These are phyloP conservation scores for Bombyx huttoni DNA, from an alignment of 2,888 invertebrate species.

Conservation along the genomic window DNA sequence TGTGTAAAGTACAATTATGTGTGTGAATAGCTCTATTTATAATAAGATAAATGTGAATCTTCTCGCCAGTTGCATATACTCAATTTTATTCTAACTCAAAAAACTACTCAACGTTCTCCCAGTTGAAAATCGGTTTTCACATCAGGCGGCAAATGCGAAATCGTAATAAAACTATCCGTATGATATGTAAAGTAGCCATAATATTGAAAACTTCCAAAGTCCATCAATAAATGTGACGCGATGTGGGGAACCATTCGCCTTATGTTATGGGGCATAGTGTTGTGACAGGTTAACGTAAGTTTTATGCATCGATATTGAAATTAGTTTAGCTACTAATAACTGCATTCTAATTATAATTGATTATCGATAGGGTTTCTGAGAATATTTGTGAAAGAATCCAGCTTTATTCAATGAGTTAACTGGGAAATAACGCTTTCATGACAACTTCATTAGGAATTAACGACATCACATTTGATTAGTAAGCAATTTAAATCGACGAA, in stretches of 20 bases:
- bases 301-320: conserved; percentile 8
- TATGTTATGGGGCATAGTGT: conserved; percentile 24
- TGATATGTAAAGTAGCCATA: conserved; percentile 70
- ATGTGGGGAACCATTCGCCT: conserved; percentile 47
- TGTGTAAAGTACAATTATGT: too few relatives aligned
- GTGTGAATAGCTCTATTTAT: too few relatives aligned
- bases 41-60: too few relatives aligned
- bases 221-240: conserved; percentile 68
- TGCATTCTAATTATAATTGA: too few relatives aligned
- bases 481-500: too few relatives aligned
- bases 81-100: background rate
- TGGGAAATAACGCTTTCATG: too few relatives aligned
- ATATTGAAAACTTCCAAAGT: conserved; percentile 71
- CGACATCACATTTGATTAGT: too few relatives aligned
- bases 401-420: too few relatives aligned
- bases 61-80: background rate
- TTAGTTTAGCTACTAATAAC: too few relatives aligned
- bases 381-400: too few relatives aligned
- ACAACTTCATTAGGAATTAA: too few relatives aligned
- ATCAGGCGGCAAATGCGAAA: conserved; percentile 71
- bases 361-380: too few relatives aligned
- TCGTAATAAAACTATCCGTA: conserved; percentile 68
- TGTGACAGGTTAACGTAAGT: conserved; percentile 1
- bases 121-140: conserved; percentile 45
- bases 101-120: conserved; percentile 5